phyloP scores from a whole-genome alignment of 2,888 invertebrate species.

The Dorcus parallelipipedus region DNA sequence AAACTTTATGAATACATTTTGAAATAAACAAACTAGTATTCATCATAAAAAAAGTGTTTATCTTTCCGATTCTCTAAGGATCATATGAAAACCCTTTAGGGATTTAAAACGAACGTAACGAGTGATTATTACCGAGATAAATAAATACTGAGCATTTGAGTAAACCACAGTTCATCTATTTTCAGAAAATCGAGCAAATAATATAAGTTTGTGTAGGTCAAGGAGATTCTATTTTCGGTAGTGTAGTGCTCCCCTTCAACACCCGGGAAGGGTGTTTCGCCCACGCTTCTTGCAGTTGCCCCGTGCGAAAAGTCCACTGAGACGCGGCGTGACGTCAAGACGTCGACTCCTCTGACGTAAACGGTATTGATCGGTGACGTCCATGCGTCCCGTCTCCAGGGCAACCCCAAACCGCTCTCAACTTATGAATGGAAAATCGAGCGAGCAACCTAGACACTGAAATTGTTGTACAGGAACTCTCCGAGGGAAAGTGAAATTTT shows the following conservation, averaged over 20 bases:
- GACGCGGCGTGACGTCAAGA: slow-evolving; percentile 36
- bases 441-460: slow-evolving; percentile 31
- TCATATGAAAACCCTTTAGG: too few species aligned
- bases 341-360: slow-evolving; percentile 31
- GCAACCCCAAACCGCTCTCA: slow-evolving; percentile 24
- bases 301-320: slow-evolving; percentile 31
- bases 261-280: slow-evolving; percentile 19
- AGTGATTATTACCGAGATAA: too few species aligned
- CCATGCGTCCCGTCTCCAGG: slow-evolving; percentile 29
- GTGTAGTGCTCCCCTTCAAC: slow-evolving; percentile 22
- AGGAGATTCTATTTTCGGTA: slow-evolving; percentile 28
- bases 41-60: too few species aligned
- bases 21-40: too few species aligned
- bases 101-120: too few species aligned
- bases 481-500: slow-evolving; percentile 28
- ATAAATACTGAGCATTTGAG: too few species aligned
- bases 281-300: slow-evolving; percentile 30
- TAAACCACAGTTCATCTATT: too few species aligned
- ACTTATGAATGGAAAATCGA: slow-evolving; percentile 35
- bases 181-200: slow-evolving; percentile 1
- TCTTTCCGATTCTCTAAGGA: too few species aligned
- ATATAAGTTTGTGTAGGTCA: slow-evolving; percentile 25
- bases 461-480: slow-evolving; percentile 25
- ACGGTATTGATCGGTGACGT: slow-evolving; percentile 30
- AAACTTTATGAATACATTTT: too few species aligned